A percentile compares a stretch with the other conserved stretches of the same genome.
phyloP scores from a whole-genome alignment of 2,797 vertebrate species.

The Pseudochirops cupreus region DNA sequence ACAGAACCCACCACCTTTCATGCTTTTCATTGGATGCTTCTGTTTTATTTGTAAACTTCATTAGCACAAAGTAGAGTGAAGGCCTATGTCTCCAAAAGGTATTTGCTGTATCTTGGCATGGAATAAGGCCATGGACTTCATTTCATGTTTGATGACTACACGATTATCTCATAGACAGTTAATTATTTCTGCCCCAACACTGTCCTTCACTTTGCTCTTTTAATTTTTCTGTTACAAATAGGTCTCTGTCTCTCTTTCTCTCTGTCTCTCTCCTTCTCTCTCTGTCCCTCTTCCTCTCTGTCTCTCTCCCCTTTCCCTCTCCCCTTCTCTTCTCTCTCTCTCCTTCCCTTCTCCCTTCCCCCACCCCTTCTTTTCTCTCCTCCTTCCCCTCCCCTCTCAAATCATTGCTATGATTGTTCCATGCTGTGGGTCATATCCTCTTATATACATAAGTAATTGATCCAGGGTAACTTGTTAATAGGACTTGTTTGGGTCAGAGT shows the following conservation, averaged over 20 bases:
- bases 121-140: not conserved
- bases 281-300: not conserved
- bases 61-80: constrained; percentile 40
- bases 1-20: not conserved
- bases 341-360: not conserved
- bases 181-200: not conserved
- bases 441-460: not conserved
- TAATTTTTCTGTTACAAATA: not conserved
- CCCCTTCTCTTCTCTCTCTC: not conserved
- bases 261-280: not conserved
- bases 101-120: not conserved
- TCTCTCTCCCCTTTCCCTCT: not conserved
- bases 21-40: not conserved
- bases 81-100: constrained; percentile 5
- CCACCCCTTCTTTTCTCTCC: not conserved
- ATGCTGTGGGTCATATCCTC: not conserved
- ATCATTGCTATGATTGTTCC: not conserved
- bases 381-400: too few relatives aligned
- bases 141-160: not conserved
- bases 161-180: not conserved
- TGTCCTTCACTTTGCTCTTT: not conserved
- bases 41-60: constrained; percentile 64
- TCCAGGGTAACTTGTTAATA: not conserved
- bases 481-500: not conserved
- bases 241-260: not conserved